Conservation (phyloP, 2,797 vertebrate genomes). For the Florisuga fusca region DNA sequence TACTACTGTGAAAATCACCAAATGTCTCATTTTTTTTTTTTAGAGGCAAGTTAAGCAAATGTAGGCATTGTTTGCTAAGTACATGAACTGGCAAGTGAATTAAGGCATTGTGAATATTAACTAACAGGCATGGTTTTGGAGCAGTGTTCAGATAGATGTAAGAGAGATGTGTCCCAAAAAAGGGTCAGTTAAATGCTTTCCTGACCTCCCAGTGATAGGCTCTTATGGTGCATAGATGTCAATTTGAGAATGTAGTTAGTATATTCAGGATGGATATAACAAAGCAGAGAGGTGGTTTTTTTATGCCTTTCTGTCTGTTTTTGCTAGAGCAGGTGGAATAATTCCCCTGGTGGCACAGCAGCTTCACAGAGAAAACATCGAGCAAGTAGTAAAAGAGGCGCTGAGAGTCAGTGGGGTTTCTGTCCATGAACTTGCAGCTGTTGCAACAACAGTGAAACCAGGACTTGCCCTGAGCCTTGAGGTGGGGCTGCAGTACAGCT, state of each 20-base stretch:
- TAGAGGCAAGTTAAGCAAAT: not conserved
- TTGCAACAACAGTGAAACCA: constrained; percentile 92
- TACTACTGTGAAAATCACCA: not conserved
- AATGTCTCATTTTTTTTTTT: not conserved
- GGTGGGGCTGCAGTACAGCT: constrained; percentile 88
- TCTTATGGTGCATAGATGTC: not conserved
- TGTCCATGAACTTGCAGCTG: constrained; percentile 83
- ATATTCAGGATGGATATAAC: no score
- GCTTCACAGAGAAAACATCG: constrained; percentile 92
- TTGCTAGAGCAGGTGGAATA: constrained; percentile 90
- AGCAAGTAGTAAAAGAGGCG: constrained; percentile 87
- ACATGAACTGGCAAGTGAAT: not conserved
- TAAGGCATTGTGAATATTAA: not conserved
- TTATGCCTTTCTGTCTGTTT: not conserved
- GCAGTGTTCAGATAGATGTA: not conserved
- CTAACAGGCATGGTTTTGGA: not conserved
- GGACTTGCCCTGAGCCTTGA: constrained; percentile 91
- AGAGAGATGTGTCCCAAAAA: not conserved
- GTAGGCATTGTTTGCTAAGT: not conserved
- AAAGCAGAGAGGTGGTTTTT: not conserved
- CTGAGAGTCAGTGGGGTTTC: constrained; percentile 79
- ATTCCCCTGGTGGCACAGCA: constrained; percentile 90
- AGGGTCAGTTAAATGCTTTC: not conserved
- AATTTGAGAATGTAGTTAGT: not conserved
- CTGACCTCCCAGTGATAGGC: not conserved